Conservation (phyloP, 1,140 invertebrate species). For the Neodiprion virginianus region DNA sequence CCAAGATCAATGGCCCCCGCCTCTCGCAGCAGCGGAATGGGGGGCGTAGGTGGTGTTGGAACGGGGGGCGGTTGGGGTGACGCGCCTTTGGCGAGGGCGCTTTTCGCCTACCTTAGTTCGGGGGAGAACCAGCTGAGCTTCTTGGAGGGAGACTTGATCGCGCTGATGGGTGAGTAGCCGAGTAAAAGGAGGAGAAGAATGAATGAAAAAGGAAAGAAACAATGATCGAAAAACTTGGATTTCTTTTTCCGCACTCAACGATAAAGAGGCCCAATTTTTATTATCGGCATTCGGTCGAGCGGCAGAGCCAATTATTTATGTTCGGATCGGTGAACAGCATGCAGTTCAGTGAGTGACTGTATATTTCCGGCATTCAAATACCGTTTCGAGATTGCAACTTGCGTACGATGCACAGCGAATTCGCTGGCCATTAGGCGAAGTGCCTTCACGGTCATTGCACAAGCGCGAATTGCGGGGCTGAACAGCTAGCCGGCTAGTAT, state of each 20-base stretch:
- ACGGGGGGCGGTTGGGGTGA: constrained; percentile 58
- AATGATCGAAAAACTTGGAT: too few relatives aligned
- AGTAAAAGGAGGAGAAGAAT: too few relatives aligned
- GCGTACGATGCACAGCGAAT: neutral
- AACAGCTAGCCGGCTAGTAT: too few relatives aligned
- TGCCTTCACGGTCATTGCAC: neutral
- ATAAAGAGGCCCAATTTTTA: neutral
- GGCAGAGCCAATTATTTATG: neutral
- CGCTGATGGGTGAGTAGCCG: constrained; percentile 73
- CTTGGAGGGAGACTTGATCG: constrained; percentile 88
- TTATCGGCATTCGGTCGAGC: neutral
- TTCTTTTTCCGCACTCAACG: too few relatives aligned
- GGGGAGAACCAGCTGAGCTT: constrained; percentile 93
- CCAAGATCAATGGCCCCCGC: constrained; percentile 78
- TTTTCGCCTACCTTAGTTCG: constrained; percentile 89
- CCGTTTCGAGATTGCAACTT: neutral
- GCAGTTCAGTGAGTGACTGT: neutral
- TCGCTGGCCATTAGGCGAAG: neutral
- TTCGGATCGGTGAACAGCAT: neutral
- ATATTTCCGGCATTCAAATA: neutral
- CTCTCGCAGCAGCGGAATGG: constrained; percentile 63
- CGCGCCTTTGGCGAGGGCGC: constrained; percentile 76
- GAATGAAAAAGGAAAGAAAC: too few relatives aligned
- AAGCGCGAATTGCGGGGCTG: neutral
- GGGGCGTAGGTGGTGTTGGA: constrained; percentile 33